Evolutionary conservation across 2,888 invertebrate species (phyloP).

Genomic region (Ennomos quercinarius): DNA sequence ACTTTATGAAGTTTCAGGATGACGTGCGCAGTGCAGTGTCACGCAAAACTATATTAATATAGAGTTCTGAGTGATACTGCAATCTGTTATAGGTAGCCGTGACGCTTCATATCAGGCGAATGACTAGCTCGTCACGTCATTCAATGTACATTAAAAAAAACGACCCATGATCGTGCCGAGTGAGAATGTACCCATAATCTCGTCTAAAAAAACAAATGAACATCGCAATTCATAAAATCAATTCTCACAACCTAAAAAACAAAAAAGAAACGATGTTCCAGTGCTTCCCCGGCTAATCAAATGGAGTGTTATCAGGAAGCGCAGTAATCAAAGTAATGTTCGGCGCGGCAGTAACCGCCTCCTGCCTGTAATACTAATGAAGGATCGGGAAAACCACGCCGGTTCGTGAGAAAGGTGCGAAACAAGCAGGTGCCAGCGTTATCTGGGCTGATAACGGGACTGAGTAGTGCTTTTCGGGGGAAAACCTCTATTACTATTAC

Average conservation of each 20-base stretch:
- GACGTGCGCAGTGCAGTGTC: too few species aligned
- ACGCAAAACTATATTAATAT: too few species aligned
- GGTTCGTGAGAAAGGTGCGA: constrained; percentile 18
- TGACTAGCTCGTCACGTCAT: too few species aligned
- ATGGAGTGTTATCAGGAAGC: constrained; percentile 42
- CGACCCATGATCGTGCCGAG: too few species aligned
- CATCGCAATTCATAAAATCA: not conserved
- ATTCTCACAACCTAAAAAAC: not conserved
- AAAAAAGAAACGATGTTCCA: constrained; percentile 9
- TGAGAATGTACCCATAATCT: too few species aligned
- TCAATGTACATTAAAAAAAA: too few species aligned
- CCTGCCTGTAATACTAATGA: constrained; percentile 33
- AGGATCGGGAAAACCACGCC: constrained; percentile 11
- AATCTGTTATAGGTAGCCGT: too few species aligned
- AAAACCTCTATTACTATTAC: too few species aligned
- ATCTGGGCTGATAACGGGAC: constrained; percentile 11
- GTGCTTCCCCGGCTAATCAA: constrained; percentile 36
- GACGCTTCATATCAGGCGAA: too few species aligned
- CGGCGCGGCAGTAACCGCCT: constrained; percentile 37
- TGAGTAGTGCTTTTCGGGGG: not conserved
- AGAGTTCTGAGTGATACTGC: too few species aligned
- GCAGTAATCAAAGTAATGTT: constrained; percentile 38
- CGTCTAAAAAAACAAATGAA: not conserved
- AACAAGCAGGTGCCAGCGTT: constrained; percentile 18
- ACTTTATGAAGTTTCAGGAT: too few species aligned